Evolutionary conservation across 2,888 invertebrate genomes (phyloP).

Genomic region (Drosophila diplacantha): DNA sequence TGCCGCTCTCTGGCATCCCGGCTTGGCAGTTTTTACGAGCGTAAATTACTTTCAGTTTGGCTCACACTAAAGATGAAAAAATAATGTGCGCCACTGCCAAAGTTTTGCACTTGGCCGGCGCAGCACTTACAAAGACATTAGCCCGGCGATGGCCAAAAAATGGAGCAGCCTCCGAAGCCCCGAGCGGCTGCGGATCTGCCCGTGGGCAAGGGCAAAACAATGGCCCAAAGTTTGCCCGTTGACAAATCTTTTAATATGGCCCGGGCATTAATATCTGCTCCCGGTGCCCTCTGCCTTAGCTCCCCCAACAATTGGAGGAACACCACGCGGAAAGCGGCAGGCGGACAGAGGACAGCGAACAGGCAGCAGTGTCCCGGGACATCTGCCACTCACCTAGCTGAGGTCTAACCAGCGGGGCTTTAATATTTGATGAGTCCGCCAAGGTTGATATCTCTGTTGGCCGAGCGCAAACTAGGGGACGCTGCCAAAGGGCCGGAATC

Average conservation of each 20-base stretch:
- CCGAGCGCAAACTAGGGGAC: slow-evolving; percentile 33
- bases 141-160: slow-evolving; percentile 49
- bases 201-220: slow-evolving; percentile 36
- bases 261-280: slow-evolving; percentile 37
- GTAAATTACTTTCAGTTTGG: slow-evolving; percentile 75
- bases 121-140: slow-evolving; percentile 72
- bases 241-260: slow-evolving; percentile 68
- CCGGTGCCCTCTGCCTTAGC: background rate
- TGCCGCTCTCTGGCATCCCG: slow-evolving; percentile 41
- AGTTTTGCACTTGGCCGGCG: slow-evolving; percentile 69
- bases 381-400: slow-evolving; percentile 28
- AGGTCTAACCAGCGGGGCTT: slow-evolving; percentile 27
- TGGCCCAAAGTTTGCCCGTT: slow-evolving; percentile 63
- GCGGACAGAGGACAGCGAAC: background rate
- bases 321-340: no score
- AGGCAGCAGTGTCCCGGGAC: slow-evolving; percentile 6
- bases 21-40: slow-evolving; percentile 72
- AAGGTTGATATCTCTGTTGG: slow-evolving; percentile 39
- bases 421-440: slow-evolving; percentile 45
- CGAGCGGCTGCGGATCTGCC: slow-evolving; percentile 14
- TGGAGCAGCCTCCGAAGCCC: slow-evolving; percentile 27
- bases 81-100: slow-evolving; percentile 70
- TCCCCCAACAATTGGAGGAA: slow-evolving; percentile 29
- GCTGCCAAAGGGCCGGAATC: slow-evolving; percentile 10
- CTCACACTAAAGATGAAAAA: slow-evolving; percentile 74